Evolutionary conservation across 2,113 vertebrate genomes (phyloP), one percentile per base, ranked within the genome.

Genomic region (Trogon surrucura): DNA sequence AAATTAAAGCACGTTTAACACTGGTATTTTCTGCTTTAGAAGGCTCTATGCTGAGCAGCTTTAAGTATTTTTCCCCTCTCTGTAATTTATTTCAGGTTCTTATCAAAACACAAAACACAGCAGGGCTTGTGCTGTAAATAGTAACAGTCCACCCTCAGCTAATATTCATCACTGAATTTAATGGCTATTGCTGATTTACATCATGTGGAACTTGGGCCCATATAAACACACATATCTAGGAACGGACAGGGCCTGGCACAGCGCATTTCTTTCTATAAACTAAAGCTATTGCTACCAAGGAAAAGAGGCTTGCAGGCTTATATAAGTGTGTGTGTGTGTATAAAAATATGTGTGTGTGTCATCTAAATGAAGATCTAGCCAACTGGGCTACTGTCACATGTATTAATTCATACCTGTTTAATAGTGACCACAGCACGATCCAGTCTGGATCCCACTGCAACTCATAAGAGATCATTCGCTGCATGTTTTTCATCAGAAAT

Each of bases 51-150:
- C 51, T 26, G 75, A 96, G 50, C 13, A 89, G 38, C n/a, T 84
- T 69, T 53, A 91, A 84, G 65, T 34, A 34, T 75, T 80, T 36
- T 9, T 4, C 21, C n/a, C 4, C 5, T 6, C 5, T n/a, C 21
- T 1, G 1, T 36, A 60, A 93, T 84, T 94, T 94, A 86, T 96
- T 96, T 93, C 61, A 85, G 36, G 80, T 65, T 92, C 72, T 93
- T 92, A 93, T 72, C 80, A 92, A 95, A 97, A 93, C 80, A 93
- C 15, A 62, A 69, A 92, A 86, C 72, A 94, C 73, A 94, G 91
- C 73, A 72, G 57, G 57, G 78, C 80, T 93, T 95, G 86, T 93
- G 65, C 83, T 92, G 41, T 86, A 95, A 93, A 95, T 85, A 95
- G 95, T 84, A 92, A 25, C 88, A 69, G 88, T 57, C 61, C 36